phyloP scores from a whole-genome alignment of 2,797 vertebrate species.

The Simalia tracyae region DNA sequence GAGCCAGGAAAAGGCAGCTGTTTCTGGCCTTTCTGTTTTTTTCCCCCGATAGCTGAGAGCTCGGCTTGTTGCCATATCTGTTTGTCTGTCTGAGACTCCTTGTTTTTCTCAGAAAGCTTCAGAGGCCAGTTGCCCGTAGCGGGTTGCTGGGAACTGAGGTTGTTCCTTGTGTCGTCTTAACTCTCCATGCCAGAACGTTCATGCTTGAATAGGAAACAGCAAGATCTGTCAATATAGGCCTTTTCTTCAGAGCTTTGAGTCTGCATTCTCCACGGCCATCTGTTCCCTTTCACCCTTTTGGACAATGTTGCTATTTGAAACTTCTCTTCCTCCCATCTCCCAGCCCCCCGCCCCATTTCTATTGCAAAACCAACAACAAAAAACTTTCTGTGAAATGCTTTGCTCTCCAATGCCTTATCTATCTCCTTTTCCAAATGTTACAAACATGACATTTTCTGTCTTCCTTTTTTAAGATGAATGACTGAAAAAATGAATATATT shows the following conservation, averaged over 20 bases:
- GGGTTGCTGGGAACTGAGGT: constrained; percentile 76
- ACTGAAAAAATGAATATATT: constrained; percentile 28
- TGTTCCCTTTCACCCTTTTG: constrained; percentile 83
- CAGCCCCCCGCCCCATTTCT: constrained; percentile 42
- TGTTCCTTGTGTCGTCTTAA: constrained; percentile 68
- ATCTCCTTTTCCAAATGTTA: constrained; percentile 43
- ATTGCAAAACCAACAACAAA: constrained; percentile 45
- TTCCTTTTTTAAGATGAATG: constrained; percentile 43
- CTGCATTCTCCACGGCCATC: constrained; percentile 81
- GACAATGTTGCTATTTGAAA: constrained; percentile 84
- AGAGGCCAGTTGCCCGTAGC: constrained; percentile 65
- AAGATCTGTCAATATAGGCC: constrained; percentile 77
- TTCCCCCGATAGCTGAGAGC: constrained; percentile 44
- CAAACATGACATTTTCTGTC: constrained; percentile 43
- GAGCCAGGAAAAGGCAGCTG: constrained; percentile 70
- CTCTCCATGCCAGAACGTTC: constrained; percentile 72
- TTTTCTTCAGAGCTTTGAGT: constrained; percentile 77
- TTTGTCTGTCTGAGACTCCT: constrained; percentile 65
- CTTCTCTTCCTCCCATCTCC: constrained; percentile 68
- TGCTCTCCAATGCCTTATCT: constrained; percentile 43
- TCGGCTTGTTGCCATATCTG: constrained; percentile 72
- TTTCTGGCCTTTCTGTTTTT: constrained; percentile 62
- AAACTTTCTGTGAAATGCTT: constrained; percentile 50
- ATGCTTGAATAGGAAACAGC: constrained; percentile 78
- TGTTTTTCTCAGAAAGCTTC: constrained; percentile 71